Evolutionary conservation across 2,797 vertebrate genomes (phyloP).

Genomic region (Pipistrellus kuhlii): DNA sequence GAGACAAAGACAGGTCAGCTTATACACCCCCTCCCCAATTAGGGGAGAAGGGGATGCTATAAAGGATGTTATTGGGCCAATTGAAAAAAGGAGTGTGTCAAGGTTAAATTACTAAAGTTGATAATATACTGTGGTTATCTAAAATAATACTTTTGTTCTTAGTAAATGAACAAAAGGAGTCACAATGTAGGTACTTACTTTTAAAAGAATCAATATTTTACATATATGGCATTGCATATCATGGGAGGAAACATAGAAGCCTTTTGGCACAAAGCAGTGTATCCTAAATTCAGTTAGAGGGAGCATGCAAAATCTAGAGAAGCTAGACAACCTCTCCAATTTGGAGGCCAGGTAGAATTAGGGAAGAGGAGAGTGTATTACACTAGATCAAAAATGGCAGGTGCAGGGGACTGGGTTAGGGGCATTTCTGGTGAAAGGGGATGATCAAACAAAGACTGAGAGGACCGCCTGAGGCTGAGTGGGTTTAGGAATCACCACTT

Average conservation of each 20-base stretch:
- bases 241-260: not conserved
- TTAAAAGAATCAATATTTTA: slow-evolving; percentile 13
- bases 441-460: not conserved
- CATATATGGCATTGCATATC: not conserved
- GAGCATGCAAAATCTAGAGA: not conserved
- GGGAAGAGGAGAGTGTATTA: not conserved
- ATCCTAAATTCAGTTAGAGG: not conserved
- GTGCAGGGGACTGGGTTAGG: not conserved
- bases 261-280: not conserved
- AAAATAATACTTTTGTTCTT: slow-evolving; percentile 3
- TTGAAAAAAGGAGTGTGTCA: not conserved
- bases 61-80: not conserved
- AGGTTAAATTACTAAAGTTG: slow-evolving; percentile 39
- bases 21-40: not conserved
- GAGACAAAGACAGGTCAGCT: slow-evolving; percentile 23
- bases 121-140: not conserved
- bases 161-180: not conserved
- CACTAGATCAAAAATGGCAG: not conserved
- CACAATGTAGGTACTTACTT: not conserved
- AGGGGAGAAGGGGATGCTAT: not conserved
- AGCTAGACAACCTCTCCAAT: not conserved
- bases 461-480: not conserved
- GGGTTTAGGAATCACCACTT: not conserved
- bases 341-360: not conserved
- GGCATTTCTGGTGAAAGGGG: not conserved